Conservation (phyloP, 2,797 vertebrate species). For the Cirrhinus mrigala region DNA sequence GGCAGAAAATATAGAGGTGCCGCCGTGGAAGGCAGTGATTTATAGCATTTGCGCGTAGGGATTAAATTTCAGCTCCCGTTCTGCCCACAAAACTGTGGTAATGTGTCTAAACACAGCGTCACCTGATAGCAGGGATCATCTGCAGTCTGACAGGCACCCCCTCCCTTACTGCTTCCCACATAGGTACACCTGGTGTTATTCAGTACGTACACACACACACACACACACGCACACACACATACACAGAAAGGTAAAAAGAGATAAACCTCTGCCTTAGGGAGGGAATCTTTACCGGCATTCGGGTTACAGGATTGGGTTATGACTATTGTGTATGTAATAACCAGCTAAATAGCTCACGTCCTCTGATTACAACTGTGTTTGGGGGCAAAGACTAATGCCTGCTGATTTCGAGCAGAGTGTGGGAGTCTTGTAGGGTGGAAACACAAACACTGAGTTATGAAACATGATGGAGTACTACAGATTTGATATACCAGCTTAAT, state of each 20-base stretch:
- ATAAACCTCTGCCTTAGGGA: slow-evolving; percentile 52
- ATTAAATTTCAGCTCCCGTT: slow-evolving; percentile 70
- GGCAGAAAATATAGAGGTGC: slow-evolving; percentile 57
- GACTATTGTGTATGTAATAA: slow-evolving; percentile 61
- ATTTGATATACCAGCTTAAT: slow-evolving; percentile 16
- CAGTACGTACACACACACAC: slow-evolving; percentile 56
- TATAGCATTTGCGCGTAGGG: slow-evolving; percentile 66
- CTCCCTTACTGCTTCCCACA: slow-evolving; percentile 50
- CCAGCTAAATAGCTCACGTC: slow-evolving; percentile 58
- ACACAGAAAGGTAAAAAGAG: slow-evolving; percentile 44
- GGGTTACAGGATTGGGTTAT: slow-evolving; percentile 59
- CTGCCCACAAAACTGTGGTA: slow-evolving; percentile 70
- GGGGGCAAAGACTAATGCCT: slow-evolving; percentile 58
- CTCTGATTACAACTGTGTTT: slow-evolving; percentile 60
- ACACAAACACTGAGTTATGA: slow-evolving; percentile 47
- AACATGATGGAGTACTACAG: slow-evolving; percentile 23
- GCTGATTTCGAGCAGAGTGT: slow-evolving; percentile 50
- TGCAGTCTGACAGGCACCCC: slow-evolving; percentile 66
- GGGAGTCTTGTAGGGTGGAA: slow-evolving; percentile 44
- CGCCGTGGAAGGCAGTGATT: slow-evolving; percentile 64
- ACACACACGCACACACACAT: slow-evolving; percentile 10
- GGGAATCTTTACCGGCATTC: slow-evolving; percentile 52
- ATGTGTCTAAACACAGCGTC: slow-evolving; percentile 71
- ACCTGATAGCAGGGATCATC: slow-evolving; percentile 68
- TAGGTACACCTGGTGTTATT: slow-evolving; percentile 66